A percentile compares a stretch with the other conserved stretches of the same genome.
phyloP scores from a whole-genome alignment of 2,113 vertebrate genomes.

The Glaucidium brasilianum region DNA sequence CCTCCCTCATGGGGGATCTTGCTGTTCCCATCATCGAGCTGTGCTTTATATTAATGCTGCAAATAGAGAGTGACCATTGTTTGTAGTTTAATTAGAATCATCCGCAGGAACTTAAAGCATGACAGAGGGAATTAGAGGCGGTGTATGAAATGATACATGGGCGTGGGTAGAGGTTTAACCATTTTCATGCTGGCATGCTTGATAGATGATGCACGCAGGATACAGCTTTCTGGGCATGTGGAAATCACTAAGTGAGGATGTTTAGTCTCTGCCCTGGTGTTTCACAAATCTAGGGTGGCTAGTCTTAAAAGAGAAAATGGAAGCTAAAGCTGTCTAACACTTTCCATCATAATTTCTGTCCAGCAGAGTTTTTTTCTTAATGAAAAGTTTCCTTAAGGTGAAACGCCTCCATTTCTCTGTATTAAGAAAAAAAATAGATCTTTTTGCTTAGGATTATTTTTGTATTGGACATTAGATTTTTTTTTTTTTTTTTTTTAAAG shows the following conservation, averaged over 20 bases:
- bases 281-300: not conserved
- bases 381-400: not conserved
- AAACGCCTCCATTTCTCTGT: not conserved
- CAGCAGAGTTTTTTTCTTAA: not conserved
- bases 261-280: not conserved
- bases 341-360: not conserved
- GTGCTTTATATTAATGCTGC: not conserved
- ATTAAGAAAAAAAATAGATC: not conserved
- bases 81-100: not conserved
- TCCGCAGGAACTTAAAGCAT: not conserved
- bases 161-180: not conserved
- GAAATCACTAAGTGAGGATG: not conserved
- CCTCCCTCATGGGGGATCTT: not conserved
- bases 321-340: not conserved
- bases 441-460: not conserved
- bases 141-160: not conserved
- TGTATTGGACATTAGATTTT: not conserved
- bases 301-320: not conserved
- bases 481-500: not conserved
- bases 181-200: not conserved
- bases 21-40: accelerated
- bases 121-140: not conserved
- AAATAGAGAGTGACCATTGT: not conserved
- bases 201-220: not conserved
- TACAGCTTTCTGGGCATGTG: not conserved